These are phyloP conservation scores for Rhodophaea formosa DNA, from an alignment of 2,888 invertebrate genomes.

Conservation along the genomic window DNA sequence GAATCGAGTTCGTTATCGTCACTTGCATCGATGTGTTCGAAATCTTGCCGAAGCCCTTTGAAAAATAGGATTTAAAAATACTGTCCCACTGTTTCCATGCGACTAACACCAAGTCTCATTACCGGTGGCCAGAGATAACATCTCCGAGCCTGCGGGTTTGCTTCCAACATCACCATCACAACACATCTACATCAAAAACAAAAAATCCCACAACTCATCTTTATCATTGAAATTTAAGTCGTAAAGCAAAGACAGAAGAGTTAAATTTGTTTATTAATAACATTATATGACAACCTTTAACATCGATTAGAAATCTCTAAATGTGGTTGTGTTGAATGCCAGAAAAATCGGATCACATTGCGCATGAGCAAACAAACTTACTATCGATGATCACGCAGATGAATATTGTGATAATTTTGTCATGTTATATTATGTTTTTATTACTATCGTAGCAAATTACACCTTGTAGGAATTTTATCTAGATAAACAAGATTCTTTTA, in stretches of 20 bases:
- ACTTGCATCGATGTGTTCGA: conserved; percentile 28
- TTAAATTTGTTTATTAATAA: not conserved
- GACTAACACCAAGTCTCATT: conserved; percentile 68
- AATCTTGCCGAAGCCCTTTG: conserved; percentile 32
- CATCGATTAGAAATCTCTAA: conserved; percentile 20
- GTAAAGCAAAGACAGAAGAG: conserved; percentile 16
- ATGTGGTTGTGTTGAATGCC: conserved; percentile 35
- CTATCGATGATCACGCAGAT: conserved; percentile 25
- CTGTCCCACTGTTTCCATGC: conserved; percentile 58
- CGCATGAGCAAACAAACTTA: conserved; percentile 30
- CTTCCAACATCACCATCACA: conserved; percentile 49
- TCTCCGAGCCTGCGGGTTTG: conserved; percentile 56
- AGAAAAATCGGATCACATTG: conserved; percentile 34
- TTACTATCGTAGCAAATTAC: conserved; percentile 54
- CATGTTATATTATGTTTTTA: conserved; percentile 26
- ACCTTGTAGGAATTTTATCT: conserved; percentile 21
- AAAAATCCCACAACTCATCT: conserved; percentile 32
- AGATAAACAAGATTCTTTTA: not conserved
- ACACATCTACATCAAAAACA: conserved; percentile 44
- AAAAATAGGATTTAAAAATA: conserved; percentile 50
- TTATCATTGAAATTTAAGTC: conserved; percentile 26
- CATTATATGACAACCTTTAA: conserved; percentile 13
- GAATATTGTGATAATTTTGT: conserved; percentile 25
- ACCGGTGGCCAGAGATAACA: conserved; percentile 63
- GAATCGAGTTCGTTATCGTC: conserved; percentile 27